phyloP scores from a whole-genome alignment of 2,797 vertebrate genomes.

The Macropus fuliginosus region DNA sequence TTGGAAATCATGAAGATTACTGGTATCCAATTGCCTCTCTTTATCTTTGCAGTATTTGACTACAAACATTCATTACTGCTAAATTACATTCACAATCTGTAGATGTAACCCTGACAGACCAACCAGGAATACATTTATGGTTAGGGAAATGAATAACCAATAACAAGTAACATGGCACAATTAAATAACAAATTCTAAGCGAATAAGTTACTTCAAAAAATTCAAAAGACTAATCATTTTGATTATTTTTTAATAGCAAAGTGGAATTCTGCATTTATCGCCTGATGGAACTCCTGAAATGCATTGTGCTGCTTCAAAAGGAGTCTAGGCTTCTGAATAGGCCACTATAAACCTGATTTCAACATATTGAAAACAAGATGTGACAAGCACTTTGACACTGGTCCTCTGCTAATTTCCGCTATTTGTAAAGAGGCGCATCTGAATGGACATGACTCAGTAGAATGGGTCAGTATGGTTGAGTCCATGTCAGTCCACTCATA shows the following conservation, averaged over 20 bases:
- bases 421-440: conserved; percentile 87
- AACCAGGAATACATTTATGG: conserved; percentile 75
- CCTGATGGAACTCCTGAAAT: conserved; percentile 85
- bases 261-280: conserved; percentile 84
- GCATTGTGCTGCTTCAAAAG: conserved; percentile 86
- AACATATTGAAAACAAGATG: conserved; percentile 91
- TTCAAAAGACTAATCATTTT: conserved; percentile 87
- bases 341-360: conserved; percentile 87
- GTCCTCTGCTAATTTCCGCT: conserved; percentile 89
- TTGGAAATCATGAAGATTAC: conserved; percentile 52
- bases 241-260: conserved; percentile 89
- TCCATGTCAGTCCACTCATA: conserved; percentile 86
- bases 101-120: conserved; percentile 75
- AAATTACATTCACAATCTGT: conserved; percentile 74
- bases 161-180: conserved; percentile 75
- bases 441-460: conserved; percentile 87
- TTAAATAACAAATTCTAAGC: conserved; percentile 82
- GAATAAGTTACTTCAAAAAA: conserved; percentile 83
- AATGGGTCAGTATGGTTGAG: conserved; percentile 86
- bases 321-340: conserved; percentile 84
- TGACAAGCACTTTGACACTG: conserved; percentile 90
- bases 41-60: conserved; percentile 58
- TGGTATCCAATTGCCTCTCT: conserved; percentile 52
- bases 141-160: conserved; percentile 70
- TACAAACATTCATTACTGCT: conserved; percentile 75